A percentile compares a stretch with the other conserved stretches of the same genome.
Conservation (phyloP, 2,797 vertebrate genomes). For the Lagodon rhomboides region DNA sequence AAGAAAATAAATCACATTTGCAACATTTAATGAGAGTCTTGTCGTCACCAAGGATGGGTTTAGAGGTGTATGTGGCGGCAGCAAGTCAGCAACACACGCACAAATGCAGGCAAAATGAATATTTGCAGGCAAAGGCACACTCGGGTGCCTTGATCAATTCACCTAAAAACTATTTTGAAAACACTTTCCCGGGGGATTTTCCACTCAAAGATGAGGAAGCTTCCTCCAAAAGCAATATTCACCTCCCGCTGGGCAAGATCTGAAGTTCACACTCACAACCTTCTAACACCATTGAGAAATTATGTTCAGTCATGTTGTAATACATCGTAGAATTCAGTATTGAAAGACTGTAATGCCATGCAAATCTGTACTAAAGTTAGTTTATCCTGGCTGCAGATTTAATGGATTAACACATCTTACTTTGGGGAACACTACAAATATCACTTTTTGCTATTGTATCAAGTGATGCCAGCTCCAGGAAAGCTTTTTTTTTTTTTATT, state of each 20-base stretch:
- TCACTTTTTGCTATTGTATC: neutral
- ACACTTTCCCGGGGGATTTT: slow-evolving; percentile 23
- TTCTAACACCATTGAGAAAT: neutral
- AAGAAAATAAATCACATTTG: neutral
- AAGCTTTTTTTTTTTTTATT: neutral
- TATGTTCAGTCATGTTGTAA: neutral
- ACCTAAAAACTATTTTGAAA: slow-evolving; percentile 13
- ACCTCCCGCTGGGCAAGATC: slow-evolving; percentile 19
- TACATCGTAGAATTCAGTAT: neutral
- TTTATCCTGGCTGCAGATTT: neutral
- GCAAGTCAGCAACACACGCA: neutral
- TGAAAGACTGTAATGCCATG: neutral
- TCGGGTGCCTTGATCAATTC: slow-evolving; percentile 3
- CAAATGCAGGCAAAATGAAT: neutral
- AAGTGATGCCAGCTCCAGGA: neutral
- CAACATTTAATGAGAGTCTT: neutral
- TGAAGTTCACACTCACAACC: neutral
- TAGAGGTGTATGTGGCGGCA: neutral
- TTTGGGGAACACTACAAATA: neutral
- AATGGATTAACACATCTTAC: neutral
- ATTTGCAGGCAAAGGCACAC: slow-evolving; percentile 4
- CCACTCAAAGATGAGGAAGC: neutral
- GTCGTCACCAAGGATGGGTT: neutral
- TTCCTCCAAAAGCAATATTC: slow-evolving; percentile 20
- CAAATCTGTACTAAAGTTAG: neutral